Evolutionary conservation across 2,888 invertebrate genomes (phyloP).

Genomic region (Latrodectus hesperus): DNA sequence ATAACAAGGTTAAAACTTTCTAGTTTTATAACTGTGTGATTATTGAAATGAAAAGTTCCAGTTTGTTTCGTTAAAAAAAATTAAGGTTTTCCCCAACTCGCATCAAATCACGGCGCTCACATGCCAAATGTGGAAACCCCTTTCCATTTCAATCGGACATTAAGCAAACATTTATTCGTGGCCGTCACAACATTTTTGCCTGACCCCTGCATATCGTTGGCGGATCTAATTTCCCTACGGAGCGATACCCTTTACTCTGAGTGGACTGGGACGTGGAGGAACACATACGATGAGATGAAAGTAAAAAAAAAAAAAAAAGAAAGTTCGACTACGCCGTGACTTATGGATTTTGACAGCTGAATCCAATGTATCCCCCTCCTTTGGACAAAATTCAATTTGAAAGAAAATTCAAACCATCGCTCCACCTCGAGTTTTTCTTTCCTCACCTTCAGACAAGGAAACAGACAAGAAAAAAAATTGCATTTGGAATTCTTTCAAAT

Average conservation of each 20-base stretch:
- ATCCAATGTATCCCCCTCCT: slow-evolving; percentile 56
- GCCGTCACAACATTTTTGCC: slow-evolving; percentile 60
- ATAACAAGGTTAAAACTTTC: too few species aligned
- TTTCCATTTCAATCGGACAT: slow-evolving; percentile 34
- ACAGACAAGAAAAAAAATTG: too few species aligned
- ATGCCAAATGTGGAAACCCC: slow-evolving; percentile 57
- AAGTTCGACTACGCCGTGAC: slow-evolving; percentile 44
- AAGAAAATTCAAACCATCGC: slow-evolving; percentile 13
- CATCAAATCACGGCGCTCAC: neutral
- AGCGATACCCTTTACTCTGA: slow-evolving; percentile 59
- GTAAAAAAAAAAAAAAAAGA: neutral
- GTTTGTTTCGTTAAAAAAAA: too few species aligned
- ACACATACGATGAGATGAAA: slow-evolving; percentile 20
- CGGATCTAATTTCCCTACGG: slow-evolving; percentile 63
- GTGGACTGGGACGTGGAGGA: slow-evolving; percentile 46
- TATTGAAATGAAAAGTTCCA: too few species aligned
- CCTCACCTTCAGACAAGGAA: neutral
- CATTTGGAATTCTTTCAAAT: too few species aligned
- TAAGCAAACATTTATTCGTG: slow-evolving; percentile 66
- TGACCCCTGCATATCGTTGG: slow-evolving; percentile 67
- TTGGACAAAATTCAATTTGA: slow-evolving; percentile 65
- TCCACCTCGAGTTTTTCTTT: neutral
- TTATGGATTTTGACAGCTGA: slow-evolving; percentile 67
- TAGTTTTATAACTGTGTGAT: too few species aligned
- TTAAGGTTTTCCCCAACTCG: neutral